These are phyloP conservation scores for Steinernema feltiae DNA, from an alignment of 1,140 invertebrate genomes.

Conservation along the genomic window DNA sequence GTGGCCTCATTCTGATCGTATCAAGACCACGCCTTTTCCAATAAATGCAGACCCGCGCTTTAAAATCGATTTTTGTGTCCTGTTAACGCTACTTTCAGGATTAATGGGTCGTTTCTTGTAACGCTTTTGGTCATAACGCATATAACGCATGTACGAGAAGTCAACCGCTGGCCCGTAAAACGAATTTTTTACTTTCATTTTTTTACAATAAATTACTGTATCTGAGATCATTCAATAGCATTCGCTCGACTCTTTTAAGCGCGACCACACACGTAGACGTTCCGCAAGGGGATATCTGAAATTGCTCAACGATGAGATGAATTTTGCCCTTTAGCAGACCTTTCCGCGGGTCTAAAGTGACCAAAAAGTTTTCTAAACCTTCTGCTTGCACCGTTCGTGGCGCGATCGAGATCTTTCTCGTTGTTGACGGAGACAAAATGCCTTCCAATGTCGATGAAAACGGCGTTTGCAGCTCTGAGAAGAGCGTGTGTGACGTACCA, in stretches of 20 bases:
- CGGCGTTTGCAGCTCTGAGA: neutral
- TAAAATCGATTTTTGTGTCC: too few relatives aligned
- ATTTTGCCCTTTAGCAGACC: neutral
- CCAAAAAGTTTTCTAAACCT: neutral
- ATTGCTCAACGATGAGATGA: neutral
- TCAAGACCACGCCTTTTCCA: too few relatives aligned
- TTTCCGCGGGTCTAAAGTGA: neutral
- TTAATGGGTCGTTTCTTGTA: too few relatives aligned
- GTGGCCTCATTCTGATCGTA: too few relatives aligned
- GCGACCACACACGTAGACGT: neutral
- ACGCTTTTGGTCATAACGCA: too few relatives aligned
- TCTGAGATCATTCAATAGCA: neutral
- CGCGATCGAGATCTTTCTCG: neutral
- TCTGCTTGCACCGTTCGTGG: neutral
- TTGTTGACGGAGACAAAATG: neutral
- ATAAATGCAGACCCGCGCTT: too few relatives aligned
- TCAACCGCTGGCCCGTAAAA: too few relatives aligned
- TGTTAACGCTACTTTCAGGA: too few relatives aligned
- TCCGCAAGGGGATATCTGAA: neutral
- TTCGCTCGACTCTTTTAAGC: neutral
- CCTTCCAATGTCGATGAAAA: neutral
- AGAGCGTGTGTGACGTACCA: neutral
- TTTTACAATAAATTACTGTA: too few relatives aligned
- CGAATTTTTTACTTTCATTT: too few relatives aligned
- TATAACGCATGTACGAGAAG: too few relatives aligned